Base-by-base conservation (phyloP, 1,140 invertebrate species). In the Conus ventricosus region DNA sequence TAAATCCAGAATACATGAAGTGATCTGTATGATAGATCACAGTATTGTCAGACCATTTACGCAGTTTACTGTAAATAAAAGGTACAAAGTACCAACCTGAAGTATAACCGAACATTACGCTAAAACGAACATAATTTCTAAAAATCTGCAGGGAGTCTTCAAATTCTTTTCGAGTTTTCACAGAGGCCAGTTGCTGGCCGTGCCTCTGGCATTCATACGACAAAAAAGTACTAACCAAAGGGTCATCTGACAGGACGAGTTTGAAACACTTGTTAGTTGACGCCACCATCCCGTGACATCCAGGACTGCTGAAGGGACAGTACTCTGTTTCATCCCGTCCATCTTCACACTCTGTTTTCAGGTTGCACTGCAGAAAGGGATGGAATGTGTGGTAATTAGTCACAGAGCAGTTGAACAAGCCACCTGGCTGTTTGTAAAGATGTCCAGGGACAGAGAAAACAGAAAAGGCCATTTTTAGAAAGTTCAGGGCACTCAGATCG, bases 391-490 rank as follows among this genome's bases (percentile, higher is more conserved):
- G 17, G 25, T 84, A 84, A 53, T 84, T 39, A 25, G 20, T 13
- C 57, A 84, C 54, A 17, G 83, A 84, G 25, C 83, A 84, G 57
- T 84, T 54, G 20, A 57, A 84, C 55, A 84, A 27, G 2, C 83
- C 83, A 20, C 25, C 60, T 8, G 4, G 20, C 54, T 60, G 25
- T 27, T 63, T 20, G 0, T 54, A 17, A 15, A 55, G 83, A 4
- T 63, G 17, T 0, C 17, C 60, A 63, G 60, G 17, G 11, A 13
- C 60, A 63, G 10, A 63, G 60, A 63, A 11, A 63, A 11, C 10
- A 11, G 60, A 63, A 63, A 63, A 2, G 17, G 10, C 17, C 60
- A 63, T 63, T 63, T 63, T 63, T 11, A 20, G 11, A 13, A 63
- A 11, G 60, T 63, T 13, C 17, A 13, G 60, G 10, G 10, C 17